Conservation (phyloP, 2,113 vertebrate species). For the Boulengeromyrus knoepffleri region DNA sequence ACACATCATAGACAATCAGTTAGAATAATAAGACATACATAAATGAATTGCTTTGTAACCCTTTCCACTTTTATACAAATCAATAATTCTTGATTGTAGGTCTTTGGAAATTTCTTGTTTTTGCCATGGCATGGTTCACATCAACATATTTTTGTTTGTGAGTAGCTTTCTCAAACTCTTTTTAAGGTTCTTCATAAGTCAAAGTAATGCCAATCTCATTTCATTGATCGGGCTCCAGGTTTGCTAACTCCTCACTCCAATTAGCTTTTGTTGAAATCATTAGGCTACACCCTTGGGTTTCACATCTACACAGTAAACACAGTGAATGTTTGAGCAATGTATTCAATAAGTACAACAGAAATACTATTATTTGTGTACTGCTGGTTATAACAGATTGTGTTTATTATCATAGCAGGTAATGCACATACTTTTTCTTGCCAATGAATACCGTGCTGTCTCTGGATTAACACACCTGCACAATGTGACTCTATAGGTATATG, state of each 20-base stretch:
- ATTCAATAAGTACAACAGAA: neutral
- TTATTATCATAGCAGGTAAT: neutral
- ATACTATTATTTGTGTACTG: neutral
- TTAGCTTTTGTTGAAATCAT: neutral
- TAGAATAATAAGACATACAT: too few relatives aligned
- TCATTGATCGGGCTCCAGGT: neutral
- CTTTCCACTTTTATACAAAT: neutral
- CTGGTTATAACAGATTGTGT: neutral
- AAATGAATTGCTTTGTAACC: neutral
- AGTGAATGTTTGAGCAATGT: neutral
- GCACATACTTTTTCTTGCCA: neutral
- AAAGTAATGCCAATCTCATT: neutral
- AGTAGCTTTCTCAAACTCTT: neutral
- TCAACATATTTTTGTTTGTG: neutral
- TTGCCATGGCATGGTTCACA: neutral
- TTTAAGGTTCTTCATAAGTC: neutral
- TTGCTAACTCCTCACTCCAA: neutral
- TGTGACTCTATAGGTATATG: neutral
- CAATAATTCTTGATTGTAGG: neutral
- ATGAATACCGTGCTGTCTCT: neutral
- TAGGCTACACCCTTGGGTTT: neutral
- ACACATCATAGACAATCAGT: too few relatives aligned
- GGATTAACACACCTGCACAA: neutral
- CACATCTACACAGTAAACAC: neutral
- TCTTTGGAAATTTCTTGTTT: neutral